Conservation (phyloP, 2,888 invertebrate genomes). For the Nomada goodeniana region DNA sequence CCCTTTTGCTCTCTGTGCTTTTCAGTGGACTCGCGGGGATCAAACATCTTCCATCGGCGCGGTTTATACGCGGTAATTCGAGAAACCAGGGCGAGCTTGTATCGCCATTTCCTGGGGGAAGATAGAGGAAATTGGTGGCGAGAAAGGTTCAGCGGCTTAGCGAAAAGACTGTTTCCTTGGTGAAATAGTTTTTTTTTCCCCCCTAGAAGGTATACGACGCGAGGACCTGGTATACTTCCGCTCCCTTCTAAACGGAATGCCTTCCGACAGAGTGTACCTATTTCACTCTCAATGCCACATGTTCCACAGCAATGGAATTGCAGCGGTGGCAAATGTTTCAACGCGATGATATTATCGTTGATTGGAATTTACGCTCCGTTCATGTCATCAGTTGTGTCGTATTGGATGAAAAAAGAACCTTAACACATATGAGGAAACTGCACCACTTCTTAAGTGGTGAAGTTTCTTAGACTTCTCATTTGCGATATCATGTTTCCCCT, state of each 20-base stretch:
- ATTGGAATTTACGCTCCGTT: too few species aligned
- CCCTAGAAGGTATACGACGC: neutral
- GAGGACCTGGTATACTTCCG: neutral
- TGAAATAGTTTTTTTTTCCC: conserved; percentile 13
- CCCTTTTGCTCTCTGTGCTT: conserved; percentile 8
- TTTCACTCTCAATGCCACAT: neutral
- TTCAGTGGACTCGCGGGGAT: conserved; percentile 31
- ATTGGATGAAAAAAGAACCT: neutral
- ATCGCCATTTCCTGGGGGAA: conserved; percentile 20
- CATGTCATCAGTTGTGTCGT: neutral
- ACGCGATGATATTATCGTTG: too few species aligned
- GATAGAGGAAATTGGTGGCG: conserved; percentile 41
- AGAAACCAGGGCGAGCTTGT: conserved; percentile 46
- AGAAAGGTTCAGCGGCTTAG: conserved; percentile 29
- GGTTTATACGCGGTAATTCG: conserved; percentile 45
- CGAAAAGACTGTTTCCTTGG: conserved; percentile 1
- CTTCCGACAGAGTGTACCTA: neutral
- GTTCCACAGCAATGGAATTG: too few species aligned
- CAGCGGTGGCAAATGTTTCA: too few species aligned
- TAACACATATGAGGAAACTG: too few species aligned
- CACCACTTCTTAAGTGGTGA: too few species aligned
- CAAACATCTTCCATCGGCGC: conserved; percentile 38
- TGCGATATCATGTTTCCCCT: neutral
- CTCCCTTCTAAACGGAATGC: neutral
- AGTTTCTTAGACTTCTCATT: too few species aligned